These are phyloP conservation scores for Halcyon senegalensis DNA, from an alignment of 2,113 vertebrate genomes.

Conservation along the genomic window DNA sequence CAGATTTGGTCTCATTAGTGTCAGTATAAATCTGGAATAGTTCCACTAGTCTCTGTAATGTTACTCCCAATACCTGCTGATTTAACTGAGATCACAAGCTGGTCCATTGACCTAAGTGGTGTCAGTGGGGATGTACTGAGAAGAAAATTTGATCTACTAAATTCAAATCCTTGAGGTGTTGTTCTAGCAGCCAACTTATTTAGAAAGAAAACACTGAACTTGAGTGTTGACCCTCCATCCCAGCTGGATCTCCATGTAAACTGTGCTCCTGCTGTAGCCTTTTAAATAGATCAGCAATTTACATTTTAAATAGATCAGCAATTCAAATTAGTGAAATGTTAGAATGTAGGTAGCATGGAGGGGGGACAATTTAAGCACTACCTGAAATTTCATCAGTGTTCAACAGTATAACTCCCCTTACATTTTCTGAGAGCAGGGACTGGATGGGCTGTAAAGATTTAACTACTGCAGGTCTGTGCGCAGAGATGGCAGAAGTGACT, in stretches of 20 bases:
- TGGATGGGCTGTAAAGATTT: background rate
- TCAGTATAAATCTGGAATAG: conserved; percentile 57
- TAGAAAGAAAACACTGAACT: conserved; percentile 69
- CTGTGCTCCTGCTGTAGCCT: conserved; percentile 65
- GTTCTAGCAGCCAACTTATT: conserved; percentile 64
- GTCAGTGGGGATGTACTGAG: conserved; percentile 60
- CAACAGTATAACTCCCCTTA: background rate
- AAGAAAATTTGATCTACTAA: conserved; percentile 68
- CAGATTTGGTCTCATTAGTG: conserved; percentile 57
- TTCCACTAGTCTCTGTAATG: conserved; percentile 54
- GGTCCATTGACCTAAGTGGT: conserved; percentile 69
- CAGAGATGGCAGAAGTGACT: background rate
- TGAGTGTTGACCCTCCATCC: conserved; percentile 64
- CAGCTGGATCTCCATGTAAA: conserved; percentile 66
- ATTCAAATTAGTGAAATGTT: conserved; percentile 53
- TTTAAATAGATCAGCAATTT: conserved; percentile 71
- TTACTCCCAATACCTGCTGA: conserved; percentile 54
- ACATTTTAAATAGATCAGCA: conserved; percentile 69
- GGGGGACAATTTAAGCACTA: background rate
- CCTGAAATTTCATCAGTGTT: conserved; percentile 26
- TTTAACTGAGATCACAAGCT: conserved; percentile 67
- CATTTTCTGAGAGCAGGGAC: background rate
- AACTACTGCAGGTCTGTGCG: background rate
- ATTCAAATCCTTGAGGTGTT: conserved; percentile 70
- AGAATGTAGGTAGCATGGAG: conserved; percentile 24